Evolutionary conservation across 2,113 vertebrate genomes (phyloP).

Genomic region (Datnioides undecimradiatus): DNA sequence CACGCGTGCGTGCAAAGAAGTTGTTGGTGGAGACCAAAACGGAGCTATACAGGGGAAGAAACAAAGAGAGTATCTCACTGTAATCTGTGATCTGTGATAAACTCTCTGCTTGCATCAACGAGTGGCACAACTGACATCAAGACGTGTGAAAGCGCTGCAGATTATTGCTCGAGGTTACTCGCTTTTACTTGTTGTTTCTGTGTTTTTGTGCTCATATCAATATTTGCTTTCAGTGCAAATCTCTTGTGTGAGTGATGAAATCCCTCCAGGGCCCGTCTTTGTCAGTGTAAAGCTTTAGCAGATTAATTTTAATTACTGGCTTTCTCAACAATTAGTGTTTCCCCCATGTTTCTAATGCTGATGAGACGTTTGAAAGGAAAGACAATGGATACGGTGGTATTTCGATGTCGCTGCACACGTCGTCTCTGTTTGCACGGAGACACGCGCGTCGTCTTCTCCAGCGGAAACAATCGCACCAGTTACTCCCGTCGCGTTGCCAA

Average conservation of each 20-base stretch:
- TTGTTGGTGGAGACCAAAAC: too few species aligned
- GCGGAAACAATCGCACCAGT: not conserved
- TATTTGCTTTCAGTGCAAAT: not conserved
- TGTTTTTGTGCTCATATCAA: not conserved
- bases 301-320: not conserved
- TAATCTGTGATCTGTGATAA: too few species aligned
- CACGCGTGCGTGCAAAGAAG: too few species aligned
- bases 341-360: not conserved
- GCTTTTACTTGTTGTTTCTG: not conserved
- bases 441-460: not conserved
- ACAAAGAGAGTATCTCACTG: too few species aligned
- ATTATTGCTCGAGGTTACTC: not conserved
- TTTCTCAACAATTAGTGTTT: conserved; percentile 6
- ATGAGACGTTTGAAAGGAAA: not conserved
- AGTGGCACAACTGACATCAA: not conserved
- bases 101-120: not conserved
- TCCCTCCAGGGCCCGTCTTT: not conserved
- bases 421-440: conserved; percentile 15
- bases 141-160: not conserved
- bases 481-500: conserved; percentile 13
- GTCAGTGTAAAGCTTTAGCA: not conserved
- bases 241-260: not conserved
- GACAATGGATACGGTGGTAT: not conserved
- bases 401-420: not conserved
- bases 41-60: too few species aligned